A percentile compares a stretch with the other conserved stretches of the same genome.
phyloP scores from a whole-genome alignment of 2,888 invertebrate genomes.

The Drosophila siamana region DNA sequence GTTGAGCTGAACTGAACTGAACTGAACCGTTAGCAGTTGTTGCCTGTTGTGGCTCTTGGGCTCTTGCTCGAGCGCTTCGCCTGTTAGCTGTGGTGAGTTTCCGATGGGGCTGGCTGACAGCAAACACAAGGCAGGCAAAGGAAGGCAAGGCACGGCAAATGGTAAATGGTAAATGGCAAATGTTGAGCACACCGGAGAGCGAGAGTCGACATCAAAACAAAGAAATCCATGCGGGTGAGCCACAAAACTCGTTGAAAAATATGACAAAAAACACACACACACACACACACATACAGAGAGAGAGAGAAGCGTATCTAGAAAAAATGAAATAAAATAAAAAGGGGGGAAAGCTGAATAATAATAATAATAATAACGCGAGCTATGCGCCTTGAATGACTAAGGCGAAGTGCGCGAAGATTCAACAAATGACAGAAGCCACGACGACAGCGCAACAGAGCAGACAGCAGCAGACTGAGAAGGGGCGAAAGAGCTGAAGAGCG shows the following conservation, averaged over 20 bases:
- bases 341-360: conserved; percentile 1
- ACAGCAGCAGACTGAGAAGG: conserved; percentile 23
- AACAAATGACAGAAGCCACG: conserved; percentile 78
- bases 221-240: conserved; percentile 59
- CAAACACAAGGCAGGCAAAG: conserved; percentile 16
- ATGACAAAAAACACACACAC: neutral
- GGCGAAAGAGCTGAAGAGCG: conserved; percentile 21
- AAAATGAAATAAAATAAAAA: neutral
- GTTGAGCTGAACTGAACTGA: conserved; percentile 35
- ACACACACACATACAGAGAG: too few relatives aligned
- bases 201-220: conserved; percentile 73
- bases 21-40: conserved; percentile 18
- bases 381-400: conserved; percentile 66
- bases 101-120: conserved; percentile 21
- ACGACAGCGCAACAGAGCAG: conserved; percentile 55
- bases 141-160: conserved; percentile 31
- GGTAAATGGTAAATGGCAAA: neutral
- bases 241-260: conserved; percentile 60
- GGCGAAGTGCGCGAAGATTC: conserved; percentile 71
- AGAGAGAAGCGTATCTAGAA: too few relatives aligned
- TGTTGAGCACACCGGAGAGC: conserved; percentile 46
- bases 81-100: conserved; percentile 69
- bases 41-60: conserved; percentile 7
- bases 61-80: conserved; percentile 15
- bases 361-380: conserved; percentile 46